Base-by-base conservation (phyloP, 2,888 invertebrate genomes). In the Cosmia pyralina region DNA sequence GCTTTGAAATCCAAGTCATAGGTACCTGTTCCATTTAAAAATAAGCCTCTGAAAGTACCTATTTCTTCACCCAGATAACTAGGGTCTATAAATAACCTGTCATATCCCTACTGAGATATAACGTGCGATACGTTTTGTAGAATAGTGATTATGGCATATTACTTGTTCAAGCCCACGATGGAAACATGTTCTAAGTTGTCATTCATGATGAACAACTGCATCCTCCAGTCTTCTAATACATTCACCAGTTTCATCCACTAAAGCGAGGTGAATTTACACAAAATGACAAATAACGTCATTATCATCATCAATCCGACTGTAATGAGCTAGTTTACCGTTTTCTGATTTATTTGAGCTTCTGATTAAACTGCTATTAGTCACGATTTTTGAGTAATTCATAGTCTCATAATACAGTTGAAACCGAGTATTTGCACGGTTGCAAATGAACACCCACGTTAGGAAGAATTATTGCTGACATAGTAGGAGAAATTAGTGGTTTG, bases 381-480 rank as follows among this genome's bases (percentile, higher is more conserved):
- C 55, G 77, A 79, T 46, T 77, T 81, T 71, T 53, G 15, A 60
- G 63, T 75, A 69, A 64, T 69, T 64, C 80, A 48, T 53, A 63
- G 55, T 50, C 48, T 53, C 59, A 59, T 41, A 64, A 52, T 52
- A 64, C 76, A 59, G 52, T 79, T 80, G 57, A 75, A 79, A 69
- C 22, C 15, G 44, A 75, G 38, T 75, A 72, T 76, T 81, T 72
- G 67, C 67, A 69, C 79, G 73, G 58, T 82, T 84, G 69, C 73
- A 79, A 82, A 84, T 77, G 68, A 46, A 64, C 76, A 70, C 75
- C 79, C 69, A 84, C 82, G 72, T 67, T 28, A 28, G 22, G 48
- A 68, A 70, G 68, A 74, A 48, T 72, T 77, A 68, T 74, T 58
- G 66, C 65, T 69, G 77, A 66, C 69, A 65, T 69, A 65, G 28